These are phyloP conservation scores for Acrocyrtus sp. DNA, from an alignment of 2,888 invertebrate species.

Conservation along the genomic window DNA sequence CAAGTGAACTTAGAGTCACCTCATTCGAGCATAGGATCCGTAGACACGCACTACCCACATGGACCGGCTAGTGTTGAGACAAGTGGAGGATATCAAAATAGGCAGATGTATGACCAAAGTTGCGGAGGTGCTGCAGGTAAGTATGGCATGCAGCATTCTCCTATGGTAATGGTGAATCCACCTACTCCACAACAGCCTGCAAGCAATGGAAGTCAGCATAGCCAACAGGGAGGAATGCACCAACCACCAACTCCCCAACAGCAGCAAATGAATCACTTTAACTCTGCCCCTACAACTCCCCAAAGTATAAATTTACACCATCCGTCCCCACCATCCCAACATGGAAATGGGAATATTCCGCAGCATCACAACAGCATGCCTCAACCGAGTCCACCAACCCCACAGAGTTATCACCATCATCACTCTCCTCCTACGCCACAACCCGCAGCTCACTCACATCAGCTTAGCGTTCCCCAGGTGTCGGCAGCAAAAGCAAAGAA, in stretches of 20 bases:
- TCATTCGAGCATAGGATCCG: slow-evolving; percentile 58
- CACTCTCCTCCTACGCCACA: slow-evolving; percentile 63
- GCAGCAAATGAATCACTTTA: slow-evolving; percentile 56
- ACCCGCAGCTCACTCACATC: slow-evolving; percentile 63
- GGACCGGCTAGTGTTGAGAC: slow-evolving; percentile 58
- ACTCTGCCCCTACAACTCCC: slow-evolving; percentile 60
- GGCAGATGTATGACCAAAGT: slow-evolving; percentile 48
- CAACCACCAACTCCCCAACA: slow-evolving; percentile 61
- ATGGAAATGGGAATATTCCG: slow-evolving; percentile 66
- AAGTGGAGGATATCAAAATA: slow-evolving; percentile 46
- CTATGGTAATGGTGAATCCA: slow-evolving; percentile 60
- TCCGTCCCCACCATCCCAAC: slow-evolving; percentile 55
- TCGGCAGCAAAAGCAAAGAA: slow-evolving; percentile 45
- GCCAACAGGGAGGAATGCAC: slow-evolving; percentile 37
- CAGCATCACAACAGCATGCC: slow-evolving; percentile 66
- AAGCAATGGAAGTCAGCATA: slow-evolving; percentile 21
- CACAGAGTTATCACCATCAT: slow-evolving; percentile 59
- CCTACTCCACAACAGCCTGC: slow-evolving; percentile 57
- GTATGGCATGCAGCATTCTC: slow-evolving; percentile 56
- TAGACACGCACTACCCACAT: slow-evolving; percentile 56
- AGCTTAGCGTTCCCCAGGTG: slow-evolving; percentile 46
- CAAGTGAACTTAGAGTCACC: slow-evolving; percentile 62
- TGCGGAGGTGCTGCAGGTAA: slow-evolving; percentile 48
- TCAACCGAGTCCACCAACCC: slow-evolving; percentile 60
- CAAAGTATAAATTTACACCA: slow-evolving; percentile 60